These are phyloP conservation scores for Drosophila oshimai DNA, from an alignment of 1,140 invertebrate species.

Conservation along the genomic window DNA sequence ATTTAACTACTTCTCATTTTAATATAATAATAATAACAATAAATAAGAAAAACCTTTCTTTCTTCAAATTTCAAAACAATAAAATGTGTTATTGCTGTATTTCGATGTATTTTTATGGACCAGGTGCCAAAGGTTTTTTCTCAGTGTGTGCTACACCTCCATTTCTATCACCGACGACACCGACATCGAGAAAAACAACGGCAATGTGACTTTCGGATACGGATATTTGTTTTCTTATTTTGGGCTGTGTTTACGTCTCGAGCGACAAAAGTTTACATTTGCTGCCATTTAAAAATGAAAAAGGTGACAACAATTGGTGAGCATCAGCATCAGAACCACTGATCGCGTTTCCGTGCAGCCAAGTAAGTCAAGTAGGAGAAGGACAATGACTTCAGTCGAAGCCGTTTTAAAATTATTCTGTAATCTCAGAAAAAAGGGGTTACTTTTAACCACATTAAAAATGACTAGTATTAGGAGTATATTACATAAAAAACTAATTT, in stretches of 20 bases:
- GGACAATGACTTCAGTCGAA: background rate
- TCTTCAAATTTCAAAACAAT: too few relatives aligned
- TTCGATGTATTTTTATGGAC: too few relatives aligned
- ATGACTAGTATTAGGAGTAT: too few relatives aligned
- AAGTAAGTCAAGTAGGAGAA: background rate
- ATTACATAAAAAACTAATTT: too few relatives aligned
- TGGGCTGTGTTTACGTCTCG: background rate
- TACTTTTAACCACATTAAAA: too few relatives aligned
- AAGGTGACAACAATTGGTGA: background rate
- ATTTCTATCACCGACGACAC: background rate
- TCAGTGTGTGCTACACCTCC: background rate
- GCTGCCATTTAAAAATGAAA: slow-evolving; percentile 2
- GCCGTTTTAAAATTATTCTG: too few relatives aligned
- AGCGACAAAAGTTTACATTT: slow-evolving; percentile 2
- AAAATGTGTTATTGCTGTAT: too few relatives aligned
- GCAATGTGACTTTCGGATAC: slow-evolving; percentile 1
- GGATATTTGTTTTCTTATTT: background rate
- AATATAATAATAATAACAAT: too few relatives aligned
- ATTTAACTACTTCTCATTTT: too few relatives aligned
- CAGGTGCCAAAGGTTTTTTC: background rate
- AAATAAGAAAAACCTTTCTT: too few relatives aligned
- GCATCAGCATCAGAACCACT: slow-evolving; percentile 1
- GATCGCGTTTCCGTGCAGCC: background rate
- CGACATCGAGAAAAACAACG: background rate
- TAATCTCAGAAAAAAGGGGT: too few relatives aligned